Base-by-base conservation (phyloP, 2,113 vertebrate genomes). In the Eulemur macaco region DNA sequence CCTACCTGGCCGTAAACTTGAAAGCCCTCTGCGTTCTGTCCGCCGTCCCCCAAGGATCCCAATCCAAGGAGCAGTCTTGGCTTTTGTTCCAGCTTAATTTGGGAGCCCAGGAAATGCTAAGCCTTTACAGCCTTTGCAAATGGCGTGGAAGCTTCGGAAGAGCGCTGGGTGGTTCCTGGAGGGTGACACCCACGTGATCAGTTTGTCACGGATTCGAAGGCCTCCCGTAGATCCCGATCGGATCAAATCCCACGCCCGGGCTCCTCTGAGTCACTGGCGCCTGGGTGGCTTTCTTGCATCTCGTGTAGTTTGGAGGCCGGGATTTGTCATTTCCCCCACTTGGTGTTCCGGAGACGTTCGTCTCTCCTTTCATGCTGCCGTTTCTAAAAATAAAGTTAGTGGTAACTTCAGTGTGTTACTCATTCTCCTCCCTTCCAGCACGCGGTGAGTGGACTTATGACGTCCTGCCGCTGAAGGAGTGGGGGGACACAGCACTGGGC, bases 301-400 rank as follows among this genome's bases (percentile, higher is more conserved):
- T 74, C 56, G 0, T 18, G 4, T 14, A 6, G 20, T 27, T 21
- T 42, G 69, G 71, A 81, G 71, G 73, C 81, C 64, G 18, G 1
- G 5, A 29, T 64, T 90, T 74, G 23, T 83, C 81, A 29, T 56
- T 63, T 58, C 60, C 74, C 58, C 58, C 42, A 1, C 56, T 54
- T 12, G 56, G 63, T 25, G 2, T 88, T 81, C 91, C 8, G 5
- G 45, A 84, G 64, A 56, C 34, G 42, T 7, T 56, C 39, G 4
- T 31, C 52, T 86, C 54, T 31, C 81, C n/a, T 63, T 37, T 56
- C 83, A 31, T 20, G 18, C 71, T 88, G 83, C 63, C 11, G 66
- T 29, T 88, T 83, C 91, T 86, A 91, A 92, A 95, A 95, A 81
- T 69, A 94, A 86, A 63, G 29, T 85, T 25, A 15, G 58, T 6